Percentiles rank a stretch among this genome's conserved stretches.
These are phyloP conservation scores for Epistrophella euchroma DNA, from an alignment of 2,888 invertebrate genomes.

Conservation along the genomic window DNA sequence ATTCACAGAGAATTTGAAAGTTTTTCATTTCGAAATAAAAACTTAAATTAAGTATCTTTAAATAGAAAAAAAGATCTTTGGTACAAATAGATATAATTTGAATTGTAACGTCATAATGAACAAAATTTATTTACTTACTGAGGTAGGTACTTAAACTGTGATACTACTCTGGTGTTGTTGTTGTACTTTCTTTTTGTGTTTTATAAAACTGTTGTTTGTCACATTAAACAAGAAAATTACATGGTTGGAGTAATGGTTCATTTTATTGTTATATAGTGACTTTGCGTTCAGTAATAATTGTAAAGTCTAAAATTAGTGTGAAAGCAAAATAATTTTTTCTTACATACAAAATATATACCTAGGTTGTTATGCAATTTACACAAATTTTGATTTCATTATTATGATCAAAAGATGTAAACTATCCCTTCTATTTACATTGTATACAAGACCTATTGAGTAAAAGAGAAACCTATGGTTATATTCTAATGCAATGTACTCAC, in stretches of 20 bases:
- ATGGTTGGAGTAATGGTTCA: slow-evolving; percentile 1
- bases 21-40: slow-evolving; percentile 10
- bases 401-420: no score
- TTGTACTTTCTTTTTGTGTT: slow-evolving; percentile 29
- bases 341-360: background rate
- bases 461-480: no score
- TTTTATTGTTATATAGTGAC: background rate
- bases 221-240: slow-evolving; percentile 24
- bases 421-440: no score
- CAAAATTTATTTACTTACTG: background rate
- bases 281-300: slow-evolving; percentile 6
- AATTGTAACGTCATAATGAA: background rate
- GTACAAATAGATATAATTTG: slow-evolving; percentile 17
- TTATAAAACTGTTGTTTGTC: slow-evolving; percentile 18
- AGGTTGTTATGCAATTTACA: background rate
- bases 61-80: slow-evolving; percentile 16
- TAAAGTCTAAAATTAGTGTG: background rate
- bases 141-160: background rate
- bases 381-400: background rate
- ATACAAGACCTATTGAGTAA: no score
- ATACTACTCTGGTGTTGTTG: background rate
- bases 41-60: background rate
- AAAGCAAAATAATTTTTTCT: no score
- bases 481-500: no score
- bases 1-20: slow-evolving; percentile 25